Base-by-base conservation (phyloP, 2,113 vertebrate species). In the Sceloporus tristichus region DNA sequence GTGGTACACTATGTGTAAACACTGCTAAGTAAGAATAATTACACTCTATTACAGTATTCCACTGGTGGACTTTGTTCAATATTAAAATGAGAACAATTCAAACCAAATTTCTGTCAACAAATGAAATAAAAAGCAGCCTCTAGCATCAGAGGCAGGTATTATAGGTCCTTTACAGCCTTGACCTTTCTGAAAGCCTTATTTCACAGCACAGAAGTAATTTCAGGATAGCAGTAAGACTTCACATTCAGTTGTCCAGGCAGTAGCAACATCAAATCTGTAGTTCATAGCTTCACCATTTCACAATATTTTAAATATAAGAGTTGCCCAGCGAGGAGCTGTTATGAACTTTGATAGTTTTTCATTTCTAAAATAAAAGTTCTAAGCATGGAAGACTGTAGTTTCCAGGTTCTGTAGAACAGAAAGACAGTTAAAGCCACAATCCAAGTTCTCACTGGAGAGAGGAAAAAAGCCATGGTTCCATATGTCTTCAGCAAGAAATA, bases 401-500 rank as follows among this genome's bases (percentile, higher is more conserved):
- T 98, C 99, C 99, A 99, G 79, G 97, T 98, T 74, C 94, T 96
- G 89, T 96, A 96, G 80, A 98, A 93, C 85, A 99, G 93, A 78
- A 97, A 90, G 29, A 98, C 82, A 0, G 97, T 94, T 91, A 98
- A 94, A 4, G 87, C 93, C 3, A 98, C 92, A 2, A 98, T 95
- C 99, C 99, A 99, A 0, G 96, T 97, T 94, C 97, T 97, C 93
- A 99, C 96, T 0, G 99, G 99, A 56, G 99, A 99, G 85, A 99
- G 93, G 90, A 99, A 88, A 87, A 99, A 97, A 4, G 99, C 98
- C 85, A 97, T 23, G 21, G 87, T 95, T 87, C 99, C 99, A 0
- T 99, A 98, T n/a, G 98, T 97, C 91, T 97, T 87, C 93, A 98
- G 95, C 81, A 99, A 97, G 91, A 98, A 98, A 89, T 97, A 98